phyloP scores from a whole-genome alignment of 1,140 invertebrate species.

The Brachionus koreanus region DNA sequence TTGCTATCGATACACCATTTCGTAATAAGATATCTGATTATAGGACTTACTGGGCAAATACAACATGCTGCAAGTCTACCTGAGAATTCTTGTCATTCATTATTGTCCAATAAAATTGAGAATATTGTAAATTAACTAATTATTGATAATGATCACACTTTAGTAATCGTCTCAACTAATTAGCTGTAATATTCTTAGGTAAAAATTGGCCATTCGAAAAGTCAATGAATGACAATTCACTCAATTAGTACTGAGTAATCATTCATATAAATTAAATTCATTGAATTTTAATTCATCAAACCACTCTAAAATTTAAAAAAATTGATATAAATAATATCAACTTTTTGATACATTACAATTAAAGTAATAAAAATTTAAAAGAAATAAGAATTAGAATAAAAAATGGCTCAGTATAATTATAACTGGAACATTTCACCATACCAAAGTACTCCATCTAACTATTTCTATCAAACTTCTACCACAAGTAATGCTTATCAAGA shows the following conservation, averaged over 20 bases:
- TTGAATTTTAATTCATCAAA: constrained; percentile 15
- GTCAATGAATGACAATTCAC: not conserved
- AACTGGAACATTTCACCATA: constrained; percentile 9
- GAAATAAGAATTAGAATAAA: not conserved
- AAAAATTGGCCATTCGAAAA: not conserved
- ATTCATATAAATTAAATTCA: constrained; percentile 9
- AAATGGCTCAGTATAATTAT: not conserved
- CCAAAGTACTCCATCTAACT: not conserved
- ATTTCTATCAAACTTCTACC: not conserved
- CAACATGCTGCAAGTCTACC: constrained; percentile 26
- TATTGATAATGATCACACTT: constrained; percentile 42
- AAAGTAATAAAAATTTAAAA: not conserved
- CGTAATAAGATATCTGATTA: not conserved
- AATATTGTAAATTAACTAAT: constrained; percentile 28
- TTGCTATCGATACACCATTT: constrained; percentile 15
- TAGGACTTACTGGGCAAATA: not conserved
- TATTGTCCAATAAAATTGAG: not conserved
- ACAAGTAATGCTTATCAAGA: not conserved
- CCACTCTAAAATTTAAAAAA: not conserved
- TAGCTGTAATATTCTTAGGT: constrained; percentile 25
- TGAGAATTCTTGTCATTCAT: not conserved
- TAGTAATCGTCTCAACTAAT: constrained; percentile 41
- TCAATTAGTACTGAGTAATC: not conserved
- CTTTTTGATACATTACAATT: no score
- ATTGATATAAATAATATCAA: not conserved